A percentile compares a stretch with the other conserved stretches of the same genome.
Conservation (phyloP, 2,888 invertebrate genomes). For the Caenorhabditis sp. region DNA sequence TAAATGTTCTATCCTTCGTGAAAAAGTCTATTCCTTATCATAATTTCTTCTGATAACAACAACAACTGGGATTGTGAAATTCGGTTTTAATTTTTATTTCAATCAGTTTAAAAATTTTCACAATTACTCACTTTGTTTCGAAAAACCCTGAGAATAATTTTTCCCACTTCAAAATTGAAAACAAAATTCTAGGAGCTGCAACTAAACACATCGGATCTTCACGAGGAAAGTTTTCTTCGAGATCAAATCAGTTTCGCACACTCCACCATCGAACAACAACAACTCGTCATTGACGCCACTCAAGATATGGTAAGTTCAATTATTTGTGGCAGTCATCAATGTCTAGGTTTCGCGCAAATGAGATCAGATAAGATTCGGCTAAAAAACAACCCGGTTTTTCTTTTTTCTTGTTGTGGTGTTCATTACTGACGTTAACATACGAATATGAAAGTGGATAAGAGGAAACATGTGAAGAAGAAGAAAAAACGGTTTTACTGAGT, state of each 20-base stretch:
- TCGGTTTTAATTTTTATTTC: too few relatives aligned
- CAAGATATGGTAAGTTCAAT: conserved; percentile 48
- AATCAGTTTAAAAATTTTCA: too few relatives aligned
- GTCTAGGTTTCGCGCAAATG: not conserved
- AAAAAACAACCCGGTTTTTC: not conserved
- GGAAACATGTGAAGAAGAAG: not conserved
- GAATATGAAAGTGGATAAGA: conserved; percentile 18
- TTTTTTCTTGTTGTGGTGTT: not conserved
- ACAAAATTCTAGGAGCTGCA: conserved; percentile 49
- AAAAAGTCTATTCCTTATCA: too few relatives aligned
- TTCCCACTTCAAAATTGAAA: too few relatives aligned
- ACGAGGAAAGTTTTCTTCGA: conserved; percentile 51
- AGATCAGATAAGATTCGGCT: not conserved
- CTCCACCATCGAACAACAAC: conserved; percentile 60
- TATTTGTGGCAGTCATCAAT: not conserved
- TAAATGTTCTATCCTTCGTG: too few relatives aligned
- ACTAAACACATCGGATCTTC: conserved; percentile 38
- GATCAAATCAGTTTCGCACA: conserved; percentile 64
- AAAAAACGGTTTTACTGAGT: not conserved
- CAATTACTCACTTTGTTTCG: too few relatives aligned
- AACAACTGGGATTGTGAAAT: too few relatives aligned
- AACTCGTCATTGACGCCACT: conserved; percentile 50
- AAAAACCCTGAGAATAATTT: too few relatives aligned
- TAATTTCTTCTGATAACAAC: too few relatives aligned
- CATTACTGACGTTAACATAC: conserved; percentile 7